Evolutionary conservation across 2,113 vertebrate species (phyloP), one percentile per base, ranked within the genome.

Genomic region (Neofelis nebulosa): DNA sequence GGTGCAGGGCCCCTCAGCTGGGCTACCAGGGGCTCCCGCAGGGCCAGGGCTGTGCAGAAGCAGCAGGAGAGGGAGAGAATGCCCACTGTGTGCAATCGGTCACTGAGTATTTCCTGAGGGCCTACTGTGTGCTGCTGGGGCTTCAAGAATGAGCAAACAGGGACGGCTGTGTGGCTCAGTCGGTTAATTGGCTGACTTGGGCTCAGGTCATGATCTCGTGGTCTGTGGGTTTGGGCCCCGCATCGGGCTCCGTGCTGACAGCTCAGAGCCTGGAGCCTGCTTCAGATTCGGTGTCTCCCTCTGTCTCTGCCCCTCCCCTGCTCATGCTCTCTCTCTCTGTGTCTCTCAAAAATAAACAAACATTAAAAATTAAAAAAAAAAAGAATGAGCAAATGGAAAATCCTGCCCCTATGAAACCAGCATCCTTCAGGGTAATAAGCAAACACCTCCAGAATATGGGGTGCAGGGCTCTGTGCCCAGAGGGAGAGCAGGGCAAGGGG

Each of bases 1-100:
- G 16, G 33, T 0, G 6, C 0, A 14, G 21, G 45, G n/a, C 4
- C 23, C 13, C n/a, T 69, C 15, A 7, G 45, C 23, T 36, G 29
- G 2, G 14, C 5, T 8, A 10, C 25, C 5, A 3, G 66, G 19
- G 50, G 48, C n/a, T 27, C 50, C 21, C 2, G 2, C 6, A 82
- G 71, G 31, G 52, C 33, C 0, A 2, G 31, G 41, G 5, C 11
- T 18, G 4, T 11, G 16, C 21, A 80, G 65, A 50, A 23, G 38
- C 78, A 68, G 25, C 25, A 19, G 45, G 55, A 16, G 65, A 93
- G 50, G 18, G 25, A 48, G 36, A 80, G 45, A 18, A 38, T 2
- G 8, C 31, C 41, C 27, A 18, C 29, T 38, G 23, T 18, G 29
- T 4, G 33, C 21, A 2, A 0, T 3, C 0, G 3, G 55, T 57